phyloP scores from a whole-genome alignment of 2,113 vertebrate species.

The Platichthys flesus region DNA sequence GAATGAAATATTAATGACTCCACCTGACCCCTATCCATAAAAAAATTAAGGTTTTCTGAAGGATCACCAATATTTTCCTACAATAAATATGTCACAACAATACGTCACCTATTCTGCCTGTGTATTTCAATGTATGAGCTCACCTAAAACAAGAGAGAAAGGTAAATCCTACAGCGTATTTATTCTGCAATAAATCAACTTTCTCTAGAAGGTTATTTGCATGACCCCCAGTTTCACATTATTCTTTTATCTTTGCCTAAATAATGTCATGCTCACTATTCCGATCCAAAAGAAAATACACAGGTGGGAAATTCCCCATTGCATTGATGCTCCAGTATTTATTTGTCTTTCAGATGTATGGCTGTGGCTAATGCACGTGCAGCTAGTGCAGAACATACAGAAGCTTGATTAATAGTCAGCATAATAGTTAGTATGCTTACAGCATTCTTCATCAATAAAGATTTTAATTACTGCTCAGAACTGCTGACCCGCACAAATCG shows the following conservation, averaged over 20 bases:
- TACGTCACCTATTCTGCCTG: too few relatives aligned
- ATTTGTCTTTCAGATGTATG: slow-evolving; percentile 44
- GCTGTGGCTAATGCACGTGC: slow-evolving; percentile 11
- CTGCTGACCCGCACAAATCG: slow-evolving; percentile 53
- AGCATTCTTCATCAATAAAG: slow-evolving; percentile 61
- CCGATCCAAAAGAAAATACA: not conserved
- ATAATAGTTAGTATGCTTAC: slow-evolving; percentile 46
- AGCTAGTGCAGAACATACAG: slow-evolving; percentile 8
- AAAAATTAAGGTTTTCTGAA: too few relatives aligned
- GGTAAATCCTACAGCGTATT: slow-evolving; percentile 1
- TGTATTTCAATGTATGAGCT: not conserved
- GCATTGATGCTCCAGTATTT: not conserved
- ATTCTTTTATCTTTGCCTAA: slow-evolving; percentile 10
- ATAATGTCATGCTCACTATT: not conserved
- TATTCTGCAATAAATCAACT: not conserved
- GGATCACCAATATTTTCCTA: too few relatives aligned
- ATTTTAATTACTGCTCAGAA: slow-evolving; percentile 65
- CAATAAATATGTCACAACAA: too few relatives aligned
- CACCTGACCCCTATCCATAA: too few relatives aligned
- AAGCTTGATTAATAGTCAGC: slow-evolving; percentile 41
- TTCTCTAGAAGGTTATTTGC: not conserved
- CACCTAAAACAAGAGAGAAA: not conserved
- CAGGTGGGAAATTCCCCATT: slow-evolving; percentile 8
- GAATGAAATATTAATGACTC: too few relatives aligned
- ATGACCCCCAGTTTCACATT: not conserved